Evolutionary conservation across 2,113 vertebrate genomes (phyloP).

Genomic region (Shinisaurus crocodilurus): DNA sequence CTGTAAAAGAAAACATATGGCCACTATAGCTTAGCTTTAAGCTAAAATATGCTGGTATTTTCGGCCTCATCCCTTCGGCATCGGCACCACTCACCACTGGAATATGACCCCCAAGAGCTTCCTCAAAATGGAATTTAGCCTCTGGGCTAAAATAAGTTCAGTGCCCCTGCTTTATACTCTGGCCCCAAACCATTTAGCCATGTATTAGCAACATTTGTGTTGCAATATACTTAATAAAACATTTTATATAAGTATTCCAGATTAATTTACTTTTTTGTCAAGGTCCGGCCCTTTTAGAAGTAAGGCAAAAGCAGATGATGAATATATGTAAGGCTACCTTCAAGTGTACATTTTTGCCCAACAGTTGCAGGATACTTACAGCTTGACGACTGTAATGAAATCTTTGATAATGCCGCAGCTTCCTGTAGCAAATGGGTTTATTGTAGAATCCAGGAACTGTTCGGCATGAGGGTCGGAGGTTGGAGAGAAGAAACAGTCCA

Average conservation of each 20-base stretch:
- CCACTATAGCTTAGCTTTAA: no score
- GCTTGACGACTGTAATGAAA: slow-evolving; percentile 16
- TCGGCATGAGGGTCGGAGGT: background rate
- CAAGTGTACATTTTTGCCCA: slow-evolving; percentile 47
- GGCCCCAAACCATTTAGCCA: background rate
- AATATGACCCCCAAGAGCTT: no score
- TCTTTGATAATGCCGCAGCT: slow-evolving; percentile 42
- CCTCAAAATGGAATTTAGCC: no score
- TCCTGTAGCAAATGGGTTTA: slow-evolving; percentile 52
- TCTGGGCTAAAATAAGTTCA: background rate
- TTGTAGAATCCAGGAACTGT: slow-evolving; percentile 17
- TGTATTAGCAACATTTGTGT: slow-evolving; percentile 48
- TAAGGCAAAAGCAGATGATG: slow-evolving; percentile 40
- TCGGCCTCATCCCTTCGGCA: no score
- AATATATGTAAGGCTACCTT: slow-evolving; percentile 27
- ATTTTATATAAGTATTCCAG: slow-evolving; percentile 52
- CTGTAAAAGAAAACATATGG: no score
- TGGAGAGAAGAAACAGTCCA: slow-evolving; percentile 23
- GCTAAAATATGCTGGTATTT: no score
- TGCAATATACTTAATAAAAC: slow-evolving; percentile 55
- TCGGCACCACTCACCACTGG: no score
- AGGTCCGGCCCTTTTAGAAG: slow-evolving; percentile 52
- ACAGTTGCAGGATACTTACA: slow-evolving; percentile 45
- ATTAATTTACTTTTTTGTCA: slow-evolving; percentile 57
- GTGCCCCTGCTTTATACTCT: slow-evolving; percentile 42